Percentiles rank a stretch among this genome's conserved stretches.
These are phyloP conservation scores for Pantherophis guttatus DNA, from an alignment of 2,113 vertebrate species.

Conservation along the genomic window DNA sequence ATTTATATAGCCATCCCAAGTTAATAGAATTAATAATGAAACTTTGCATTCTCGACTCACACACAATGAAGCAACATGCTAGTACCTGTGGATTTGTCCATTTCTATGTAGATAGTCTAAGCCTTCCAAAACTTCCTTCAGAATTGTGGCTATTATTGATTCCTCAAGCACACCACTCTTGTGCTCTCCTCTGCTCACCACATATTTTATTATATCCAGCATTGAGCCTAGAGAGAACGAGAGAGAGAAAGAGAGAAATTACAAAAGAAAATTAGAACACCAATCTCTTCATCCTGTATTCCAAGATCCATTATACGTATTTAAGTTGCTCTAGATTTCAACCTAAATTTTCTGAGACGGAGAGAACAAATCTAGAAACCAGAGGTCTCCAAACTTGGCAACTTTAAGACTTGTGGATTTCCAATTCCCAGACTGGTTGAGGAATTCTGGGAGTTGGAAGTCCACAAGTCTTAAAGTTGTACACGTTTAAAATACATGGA, in stretches of 20 bases:
- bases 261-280: conserved; percentile 10
- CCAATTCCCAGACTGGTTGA: background rate
- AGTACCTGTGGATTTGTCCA: conserved; percentile 96
- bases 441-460: background rate
- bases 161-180: conserved; percentile 90
- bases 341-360: background rate
- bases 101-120: conserved; percentile 97
- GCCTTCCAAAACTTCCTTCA: conserved; percentile 96
- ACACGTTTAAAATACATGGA: background rate
- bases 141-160: conserved; percentile 92
- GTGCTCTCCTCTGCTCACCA: conserved; percentile 88
- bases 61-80: background rate
- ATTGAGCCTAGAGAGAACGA: conserved; percentile 81
- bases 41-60: background rate
- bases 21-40: background rate
- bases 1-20: background rate
- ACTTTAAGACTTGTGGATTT: background rate
- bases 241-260: background rate
- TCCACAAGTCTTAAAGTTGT: background rate
- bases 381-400: background rate
- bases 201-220: conserved; percentile 98
- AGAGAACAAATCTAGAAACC: background rate
- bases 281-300: background rate
- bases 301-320: background rate
- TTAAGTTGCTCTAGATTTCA: background rate